A percentile compares a stretch with the other conserved stretches of the same genome.
These are phyloP conservation scores for Kryptopterus vitreolus DNA, from an alignment of 2,797 vertebrate genomes.

Conservation along the genomic window DNA sequence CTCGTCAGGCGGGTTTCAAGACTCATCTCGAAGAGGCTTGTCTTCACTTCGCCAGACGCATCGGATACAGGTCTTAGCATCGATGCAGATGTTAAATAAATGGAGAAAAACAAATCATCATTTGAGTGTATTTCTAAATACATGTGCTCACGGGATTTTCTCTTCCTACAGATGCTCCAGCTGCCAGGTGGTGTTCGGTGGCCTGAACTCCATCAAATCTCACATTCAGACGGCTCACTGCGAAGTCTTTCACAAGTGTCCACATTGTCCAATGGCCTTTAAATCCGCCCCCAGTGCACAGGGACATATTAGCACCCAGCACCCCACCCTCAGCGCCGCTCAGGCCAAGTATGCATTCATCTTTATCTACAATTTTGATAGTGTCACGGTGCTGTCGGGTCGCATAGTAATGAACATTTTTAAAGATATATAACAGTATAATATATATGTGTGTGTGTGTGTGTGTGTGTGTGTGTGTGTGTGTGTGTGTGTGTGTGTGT, in stretches of 20 bases:
- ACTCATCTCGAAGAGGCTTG: slow-evolving; percentile 85
- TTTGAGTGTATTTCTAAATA: neutral
- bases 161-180: slow-evolving; percentile 84
- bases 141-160: neutral
- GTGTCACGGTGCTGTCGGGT: neutral
- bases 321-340: slow-evolving; percentile 81
- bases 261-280: slow-evolving; percentile 97
- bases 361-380: neutral
- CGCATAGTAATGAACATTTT: neutral
- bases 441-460: too few relatives aligned
- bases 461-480: too few relatives aligned
- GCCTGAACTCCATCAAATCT: slow-evolving; percentile 92
- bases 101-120: neutral
- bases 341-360: slow-evolving; percentile 83
- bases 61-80: slow-evolving; percentile 87
- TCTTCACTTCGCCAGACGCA: slow-evolving; percentile 89
- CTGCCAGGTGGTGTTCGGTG: slow-evolving; percentile 93
- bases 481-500: too few relatives aligned
- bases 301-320: slow-evolving; percentile 87
- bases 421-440: neutral
- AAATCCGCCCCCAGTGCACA: slow-evolving; percentile 92
- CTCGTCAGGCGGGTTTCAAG: slow-evolving; percentile 82
- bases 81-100: neutral
- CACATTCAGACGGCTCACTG: slow-evolving; percentile 96
- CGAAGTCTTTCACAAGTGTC: slow-evolving; percentile 96